Base-by-base conservation (phyloP, 2,113 vertebrate genomes). In the Rhipidura dahli region DNA sequence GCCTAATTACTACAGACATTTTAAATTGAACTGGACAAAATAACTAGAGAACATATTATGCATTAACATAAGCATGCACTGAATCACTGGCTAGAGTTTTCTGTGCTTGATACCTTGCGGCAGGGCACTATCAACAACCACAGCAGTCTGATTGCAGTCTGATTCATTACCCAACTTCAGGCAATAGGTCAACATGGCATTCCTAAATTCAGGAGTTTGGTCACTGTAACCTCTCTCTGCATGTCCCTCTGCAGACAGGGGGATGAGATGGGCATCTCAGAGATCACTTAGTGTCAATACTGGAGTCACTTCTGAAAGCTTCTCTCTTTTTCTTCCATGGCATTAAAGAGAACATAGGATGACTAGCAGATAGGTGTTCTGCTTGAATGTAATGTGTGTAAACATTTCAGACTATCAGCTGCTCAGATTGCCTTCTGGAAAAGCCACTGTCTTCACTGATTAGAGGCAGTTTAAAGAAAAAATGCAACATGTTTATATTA, bases 21-120 rank as follows among this genome's bases (percentile, higher is more conserved):
- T 93, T 88, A 87, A 94, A 95, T 83, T 90, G 56, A 86, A 95
- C 85, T 83, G 82, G 82, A 90, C 71, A 88, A 93, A 96, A 90
- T 94, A 49, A 40, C 70, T 83, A 49, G 75, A 51, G 56, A 93
- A 93, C 54, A 37, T 75, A 71, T 56, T 81, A 80, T 57, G 23
- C 72, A 84, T 95, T 93, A 83, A 39, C 70, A 53, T 87, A 95
- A 94, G 31, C 66, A 79, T 57, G 39, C 24, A 72, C 66, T 80
- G 85, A 91, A 90, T 95, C 79, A 53, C 76, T 68, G 76, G 35
- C 8, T 45, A 78, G 61, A 65, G 40, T 88, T 70, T 51, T 69
- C 40, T 76, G 53, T 71, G 72, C 59, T 76, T 91, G 53, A 61
- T 89, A 35, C 76, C 75, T 80, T 90, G 42, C 0, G 2, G 75